Base-by-base conservation (phyloP, 2,797 vertebrate genomes). In the Carapus acus region DNA sequence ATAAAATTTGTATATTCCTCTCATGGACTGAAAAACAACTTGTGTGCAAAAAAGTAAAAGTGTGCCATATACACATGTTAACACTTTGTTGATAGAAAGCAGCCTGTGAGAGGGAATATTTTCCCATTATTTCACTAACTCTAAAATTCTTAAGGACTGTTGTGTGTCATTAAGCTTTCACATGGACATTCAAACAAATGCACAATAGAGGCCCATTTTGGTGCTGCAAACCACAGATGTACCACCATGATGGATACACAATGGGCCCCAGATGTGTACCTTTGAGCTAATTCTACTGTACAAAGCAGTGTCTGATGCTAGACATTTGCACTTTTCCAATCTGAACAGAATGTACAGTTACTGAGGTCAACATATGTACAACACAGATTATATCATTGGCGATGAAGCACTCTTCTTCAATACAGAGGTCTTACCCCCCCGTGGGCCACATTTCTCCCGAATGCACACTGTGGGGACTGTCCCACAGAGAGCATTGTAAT, bases 401-500 rank as follows among this genome's bases (percentile, higher is more conserved):
- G 34, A n/a, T 36, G n/a, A 36, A 36, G 34, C 34, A 15, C 2
- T n/a, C 34, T 36, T 11, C 34, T 36, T n/a, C 34, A 36, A 15
- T 36, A 15, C 34, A 36, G 34, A n/a, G 34, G 14, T 36, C 14
- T 3, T 15, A 15, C 34, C 14, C 34, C 13, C 13, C 34, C 7
- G 14, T 7, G 7, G 34, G 14, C 13, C 34, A 15, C 11, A 3
- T 13, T n/a, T 36, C 34, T 36, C 4, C 13, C n/a, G 14, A 36
- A 36, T n/a, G 14, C 14, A 36, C 27, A 60, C 18, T 74, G 69
- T 54, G 68, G 78, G 44, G 69, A 56, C 22, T 56, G 86, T 66
- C 5, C 90, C 56, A 83, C 85, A 83, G 78, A 78, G 67, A 58
- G 64, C 41, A 45, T 88, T 55, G 84, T 81, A 0, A 36, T 50